Percentiles rank a stretch among this genome's conserved stretches.
Evolutionary conservation across 64 coral and sea anemone species (phyloP).

Genomic region (Stylophora pistillata): DNA sequence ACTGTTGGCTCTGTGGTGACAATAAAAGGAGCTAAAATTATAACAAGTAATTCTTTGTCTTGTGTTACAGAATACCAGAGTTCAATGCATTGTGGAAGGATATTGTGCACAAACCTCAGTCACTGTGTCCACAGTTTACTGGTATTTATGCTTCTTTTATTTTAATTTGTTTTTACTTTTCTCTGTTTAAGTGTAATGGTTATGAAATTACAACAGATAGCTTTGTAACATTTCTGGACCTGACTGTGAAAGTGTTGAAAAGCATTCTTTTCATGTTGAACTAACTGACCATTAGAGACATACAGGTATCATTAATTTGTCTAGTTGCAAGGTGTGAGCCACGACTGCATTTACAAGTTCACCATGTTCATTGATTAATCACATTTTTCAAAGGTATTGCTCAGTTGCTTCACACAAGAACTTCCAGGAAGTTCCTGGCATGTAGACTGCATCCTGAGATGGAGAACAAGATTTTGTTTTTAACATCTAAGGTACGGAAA

Average conservation of each 20-base stretch:
- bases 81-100: constrained; percentile 92
- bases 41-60: background rate
- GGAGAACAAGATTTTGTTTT: constrained; percentile 97
- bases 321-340: too few relatives aligned
- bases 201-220: background rate
- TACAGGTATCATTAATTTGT: too few relatives aligned
- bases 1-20: too few relatives aligned
- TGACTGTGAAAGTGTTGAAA: too few relatives aligned
- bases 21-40: background rate
- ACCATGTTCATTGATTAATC: too few relatives aligned
- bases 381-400: constrained; percentile 49
- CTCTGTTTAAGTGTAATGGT: background rate
- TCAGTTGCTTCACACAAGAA: constrained; percentile 80
- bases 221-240: background rate
- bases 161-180: background rate
- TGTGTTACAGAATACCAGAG: constrained; percentile 85
- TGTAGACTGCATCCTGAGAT: constrained; percentile 95
- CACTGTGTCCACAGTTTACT: constrained; percentile 88
- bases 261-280: too few relatives aligned
- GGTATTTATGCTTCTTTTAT: constrained; percentile 25
- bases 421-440: constrained; percentile 93
- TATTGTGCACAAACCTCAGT: constrained; percentile 90
- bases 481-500: constrained; percentile 86
- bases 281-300: too few relatives aligned
- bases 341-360: too few relatives aligned